Base-by-base conservation (phyloP, 2,113 vertebrate species). In the Eurystomus gularis region DNA sequence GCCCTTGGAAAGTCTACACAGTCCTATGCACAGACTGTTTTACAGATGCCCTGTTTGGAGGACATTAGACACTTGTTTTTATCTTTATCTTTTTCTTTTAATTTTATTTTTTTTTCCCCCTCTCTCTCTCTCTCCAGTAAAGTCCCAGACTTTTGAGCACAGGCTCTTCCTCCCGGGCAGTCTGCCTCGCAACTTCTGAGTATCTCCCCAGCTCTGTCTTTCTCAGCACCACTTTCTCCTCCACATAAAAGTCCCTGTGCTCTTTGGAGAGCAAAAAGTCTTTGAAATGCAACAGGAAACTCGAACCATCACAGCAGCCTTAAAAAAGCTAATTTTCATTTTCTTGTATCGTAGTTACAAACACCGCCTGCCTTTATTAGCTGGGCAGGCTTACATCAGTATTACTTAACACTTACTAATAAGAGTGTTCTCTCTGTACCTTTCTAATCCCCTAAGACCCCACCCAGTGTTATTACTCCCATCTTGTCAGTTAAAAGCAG, bases 11-110 rank as follows among this genome's bases (percentile, higher is more conserved):
- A 96, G 91, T 37, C 94, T 91, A 62, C 93, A 87, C 84, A 95
- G 95, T 68, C 75, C 95, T 89, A 17, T 86, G 89, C 86, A 83
- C 91, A 92, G 94, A 64, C 87, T 97, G 94, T 89, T 97, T 88
- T 92, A 94, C 92, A 97, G 94, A 97, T 97, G 95, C 95, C 96
- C 93, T 3, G 55, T 92, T 96, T 97, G 94, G 90, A 97, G 79
- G 16, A 93, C 92, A 66, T 90, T 70, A 91, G 79, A 95, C 93
- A 82, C 90, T 94, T 93, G 88, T 57, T 96, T 97, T 96, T 88
- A 91, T 86, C 94, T 95, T 93, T 70, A 54, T 72, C 40, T 75
- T 37, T 40, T 51, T n/a, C n/a, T n/a, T n/a, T n/a, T n/a, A n/a
- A n/a, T 39, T 33, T 55, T 46, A n/a, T 33, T 52, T 29, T 9